A percentile compares a stretch with the other conserved stretches of the same genome.
phyloP scores from a whole-genome alignment of 2,797 vertebrate species.

The Poecilia velifera region DNA sequence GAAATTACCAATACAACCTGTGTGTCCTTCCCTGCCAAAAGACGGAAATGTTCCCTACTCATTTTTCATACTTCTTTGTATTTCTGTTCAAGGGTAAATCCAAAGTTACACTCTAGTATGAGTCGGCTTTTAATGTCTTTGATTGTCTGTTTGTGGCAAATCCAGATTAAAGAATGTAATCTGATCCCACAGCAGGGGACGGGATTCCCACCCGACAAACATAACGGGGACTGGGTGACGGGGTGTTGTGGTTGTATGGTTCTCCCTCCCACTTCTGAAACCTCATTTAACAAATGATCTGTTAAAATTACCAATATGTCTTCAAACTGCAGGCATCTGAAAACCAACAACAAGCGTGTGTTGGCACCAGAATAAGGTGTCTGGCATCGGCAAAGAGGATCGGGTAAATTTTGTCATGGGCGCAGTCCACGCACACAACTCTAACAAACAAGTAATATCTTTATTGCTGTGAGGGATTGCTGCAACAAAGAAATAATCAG shows the following conservation, averaged over 20 bases:
- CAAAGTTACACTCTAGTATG: neutral
- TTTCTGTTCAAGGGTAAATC: neutral
- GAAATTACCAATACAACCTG: neutral
- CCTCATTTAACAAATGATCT: neutral
- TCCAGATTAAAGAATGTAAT: neutral
- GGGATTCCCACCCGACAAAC: no score
- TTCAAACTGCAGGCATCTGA: neutral
- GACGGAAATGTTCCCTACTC: neutral
- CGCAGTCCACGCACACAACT: no score
- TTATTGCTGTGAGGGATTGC: neutral
- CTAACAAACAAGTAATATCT: neutral
- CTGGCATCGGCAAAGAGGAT: no score
- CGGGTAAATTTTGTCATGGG: no score
- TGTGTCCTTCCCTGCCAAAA: neutral
- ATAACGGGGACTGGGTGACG: neutral
- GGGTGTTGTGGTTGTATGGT: neutral
- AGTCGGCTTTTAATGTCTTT: neutral
- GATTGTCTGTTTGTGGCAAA: neutral
- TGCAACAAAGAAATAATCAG: neutral
- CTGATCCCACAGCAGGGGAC: neutral
- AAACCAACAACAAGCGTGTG: no score
- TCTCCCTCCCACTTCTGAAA: neutral
- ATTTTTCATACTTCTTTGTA: neutral
- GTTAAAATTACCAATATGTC: neutral
- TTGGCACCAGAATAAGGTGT: no score